Conservation (phyloP, 1,140 invertebrate species). For the Panagrolaimus sp. region DNA sequence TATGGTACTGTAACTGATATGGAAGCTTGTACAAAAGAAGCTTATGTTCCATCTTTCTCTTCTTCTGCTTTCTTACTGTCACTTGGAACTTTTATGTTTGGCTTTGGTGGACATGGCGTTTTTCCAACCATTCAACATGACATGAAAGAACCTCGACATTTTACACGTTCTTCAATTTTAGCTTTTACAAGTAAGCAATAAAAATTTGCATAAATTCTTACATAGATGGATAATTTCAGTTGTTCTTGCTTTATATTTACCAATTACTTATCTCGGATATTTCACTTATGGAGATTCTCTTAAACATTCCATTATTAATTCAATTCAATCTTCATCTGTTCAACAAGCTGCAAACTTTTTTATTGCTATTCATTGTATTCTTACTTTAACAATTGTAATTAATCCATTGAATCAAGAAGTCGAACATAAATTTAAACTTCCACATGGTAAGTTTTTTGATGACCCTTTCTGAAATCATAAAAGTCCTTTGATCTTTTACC, state of each 20-base stretch:
- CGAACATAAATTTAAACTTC: conserved; percentile 35
- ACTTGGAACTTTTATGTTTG: conserved; percentile 44
- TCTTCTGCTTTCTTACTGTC: conserved; percentile 32
- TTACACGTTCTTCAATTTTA: conserved; percentile 38
- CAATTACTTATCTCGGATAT: conserved; percentile 39
- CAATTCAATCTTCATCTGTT: conserved; percentile 33
- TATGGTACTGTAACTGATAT: conserved; percentile 32
- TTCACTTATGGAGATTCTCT: conserved; percentile 38
- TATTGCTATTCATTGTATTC: conserved; percentile 42
- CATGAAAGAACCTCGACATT: conserved; percentile 37
- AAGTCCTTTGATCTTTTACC: no score
- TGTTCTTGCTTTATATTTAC: conserved; percentile 35
- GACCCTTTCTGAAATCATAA: background rate
- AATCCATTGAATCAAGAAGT: conserved; percentile 46
- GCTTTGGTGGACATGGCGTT: conserved; percentile 45
- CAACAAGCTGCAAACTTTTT: conserved; percentile 40
- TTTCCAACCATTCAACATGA: conserved; percentile 46
- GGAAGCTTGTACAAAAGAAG: conserved; percentile 24
- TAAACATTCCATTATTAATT: conserved; percentile 38
- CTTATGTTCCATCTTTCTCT: conserved; percentile 28
- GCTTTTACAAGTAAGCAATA: conserved; percentile 37
- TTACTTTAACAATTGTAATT: conserved; percentile 41
- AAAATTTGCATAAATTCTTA: conserved; percentile 3
- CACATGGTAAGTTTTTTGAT: conserved; percentile 47
- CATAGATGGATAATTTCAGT: conserved; percentile 21